These are phyloP conservation scores for Xanthorhoe spadicearia DNA, from an alignment of 2,888 invertebrate species.

Conservation along the genomic window DNA sequence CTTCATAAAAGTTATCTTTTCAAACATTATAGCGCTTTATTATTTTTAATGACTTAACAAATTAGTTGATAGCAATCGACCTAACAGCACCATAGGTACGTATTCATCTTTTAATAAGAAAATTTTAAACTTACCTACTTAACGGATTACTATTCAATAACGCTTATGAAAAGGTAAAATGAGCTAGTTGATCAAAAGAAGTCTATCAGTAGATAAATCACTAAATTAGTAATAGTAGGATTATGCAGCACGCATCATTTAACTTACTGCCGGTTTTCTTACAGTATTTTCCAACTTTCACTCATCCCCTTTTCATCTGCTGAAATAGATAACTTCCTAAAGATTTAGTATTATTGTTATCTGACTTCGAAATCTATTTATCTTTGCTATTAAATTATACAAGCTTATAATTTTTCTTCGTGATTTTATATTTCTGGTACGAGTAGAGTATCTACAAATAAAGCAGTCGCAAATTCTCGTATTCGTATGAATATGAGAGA, in stretches of 20 bases:
- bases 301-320: constrained; percentile 67
- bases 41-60: constrained; percentile 1
- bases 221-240: constrained; percentile 58
- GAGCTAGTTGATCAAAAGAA: not conserved
- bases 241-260: constrained; percentile 72
- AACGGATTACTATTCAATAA: not conserved
- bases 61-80: not conserved
- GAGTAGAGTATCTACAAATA: too few relatives aligned
- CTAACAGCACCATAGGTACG: too few relatives aligned
- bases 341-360: constrained; percentile 85
- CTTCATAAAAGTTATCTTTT: constrained; percentile 49
- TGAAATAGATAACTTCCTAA: constrained; percentile 83
- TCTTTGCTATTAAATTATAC: too few relatives aligned
- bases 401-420: too few relatives aligned
- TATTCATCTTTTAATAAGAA: too few relatives aligned
- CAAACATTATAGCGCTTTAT: constrained; percentile 10
- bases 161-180: not conserved
- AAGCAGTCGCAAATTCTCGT: too few relatives aligned
- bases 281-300: constrained; percentile 73
- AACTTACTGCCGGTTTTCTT: constrained; percentile 63
- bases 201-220: constrained; percentile 19
- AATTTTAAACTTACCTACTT: too few relatives aligned
- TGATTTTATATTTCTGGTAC: too few relatives aligned
- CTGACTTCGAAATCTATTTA: constrained; percentile 68
- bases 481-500: too few relatives aligned